phyloP scores from a whole-genome alignment of 2,888 invertebrate genomes.

The Uloborus plumipes region DNA sequence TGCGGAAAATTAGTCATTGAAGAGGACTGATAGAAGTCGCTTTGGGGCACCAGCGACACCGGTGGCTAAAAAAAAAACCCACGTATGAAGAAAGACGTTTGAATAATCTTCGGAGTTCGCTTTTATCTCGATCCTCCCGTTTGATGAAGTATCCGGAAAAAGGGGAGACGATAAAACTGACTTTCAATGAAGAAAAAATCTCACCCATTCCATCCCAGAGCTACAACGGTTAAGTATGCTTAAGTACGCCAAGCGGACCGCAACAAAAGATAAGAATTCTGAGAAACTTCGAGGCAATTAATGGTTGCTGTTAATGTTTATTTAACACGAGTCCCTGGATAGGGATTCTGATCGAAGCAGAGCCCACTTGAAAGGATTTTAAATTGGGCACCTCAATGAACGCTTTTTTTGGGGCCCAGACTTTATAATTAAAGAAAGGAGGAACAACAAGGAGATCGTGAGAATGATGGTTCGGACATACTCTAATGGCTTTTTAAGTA shows the following conservation, averaged over 20 bases:
- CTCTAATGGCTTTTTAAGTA: conserved; percentile 20
- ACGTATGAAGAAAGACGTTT: conserved; percentile 33
- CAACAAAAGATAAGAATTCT: conserved; percentile 44
- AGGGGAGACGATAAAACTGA: conserved; percentile 42
- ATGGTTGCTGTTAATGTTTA: conserved; percentile 41
- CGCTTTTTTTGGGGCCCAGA: conserved; percentile 5
- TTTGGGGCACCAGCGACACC: conserved; percentile 41
- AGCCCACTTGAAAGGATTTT: conserved; percentile 31
- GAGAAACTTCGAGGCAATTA: conserved; percentile 13
- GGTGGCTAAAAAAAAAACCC: conserved; percentile 25
- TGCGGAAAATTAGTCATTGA: conserved; percentile 59
- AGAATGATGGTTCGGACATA: conserved; percentile 18
- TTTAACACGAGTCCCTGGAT: conserved; percentile 26
- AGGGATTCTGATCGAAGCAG: conserved; percentile 8
- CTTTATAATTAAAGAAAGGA: conserved; percentile 16
- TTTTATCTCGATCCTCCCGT: conserved; percentile 44
- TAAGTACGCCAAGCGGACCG: conserved; percentile 30
- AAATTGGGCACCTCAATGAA: conserved; percentile 31
- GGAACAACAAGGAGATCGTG: conserved; percentile 12
- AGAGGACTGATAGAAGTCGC: conserved; percentile 49
- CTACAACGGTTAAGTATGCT: conserved; percentile 26
- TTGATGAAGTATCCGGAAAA: conserved; percentile 41
- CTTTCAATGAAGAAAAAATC: conserved; percentile 34
- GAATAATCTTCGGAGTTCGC: conserved; percentile 45
- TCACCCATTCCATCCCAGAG: conserved; percentile 30